phyloP scores from a whole-genome alignment of 2,113 vertebrate species.

The Prinia subflava region DNA sequence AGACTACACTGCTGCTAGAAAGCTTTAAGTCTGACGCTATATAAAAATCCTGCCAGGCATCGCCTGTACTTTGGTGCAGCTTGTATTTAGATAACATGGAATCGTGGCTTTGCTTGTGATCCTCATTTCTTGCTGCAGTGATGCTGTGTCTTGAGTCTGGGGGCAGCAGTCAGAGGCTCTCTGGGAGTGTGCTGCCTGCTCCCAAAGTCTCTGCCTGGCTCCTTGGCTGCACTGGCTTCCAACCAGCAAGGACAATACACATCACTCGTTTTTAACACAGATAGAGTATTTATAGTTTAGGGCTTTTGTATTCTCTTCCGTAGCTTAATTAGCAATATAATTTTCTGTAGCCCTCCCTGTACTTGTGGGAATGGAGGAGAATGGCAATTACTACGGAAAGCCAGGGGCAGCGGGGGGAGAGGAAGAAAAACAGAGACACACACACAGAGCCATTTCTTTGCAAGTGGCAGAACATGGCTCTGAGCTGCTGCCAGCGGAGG shows the following conservation, averaged over 20 bases:
- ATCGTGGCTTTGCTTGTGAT: background rate
- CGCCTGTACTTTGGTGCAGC: background rate
- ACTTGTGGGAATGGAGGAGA: background rate
- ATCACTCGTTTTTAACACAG: background rate
- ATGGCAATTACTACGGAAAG: slow-evolving; percentile 10
- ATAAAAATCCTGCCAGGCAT: background rate
- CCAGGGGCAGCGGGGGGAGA: background rate
- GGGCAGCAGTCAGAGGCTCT: background rate
- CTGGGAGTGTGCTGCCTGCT: background rate
- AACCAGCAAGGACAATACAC: background rate
- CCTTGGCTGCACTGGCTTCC: background rate
- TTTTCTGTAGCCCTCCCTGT: background rate
- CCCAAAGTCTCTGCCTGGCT: background rate
- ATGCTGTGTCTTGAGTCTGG: background rate
- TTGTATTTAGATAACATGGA: background rate
- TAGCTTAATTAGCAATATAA: slow-evolving; percentile 30
- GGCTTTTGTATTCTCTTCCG: slow-evolving; percentile 2
- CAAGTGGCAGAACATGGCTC: background rate
- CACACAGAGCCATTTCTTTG: background rate
- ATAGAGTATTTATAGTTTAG: background rate
- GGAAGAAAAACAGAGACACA: background rate
- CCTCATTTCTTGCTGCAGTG: background rate
- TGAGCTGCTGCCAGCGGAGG: background rate
- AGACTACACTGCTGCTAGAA: accelerated
- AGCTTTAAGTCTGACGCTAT: accelerated